Conservation (phyloP, 1,140 invertebrate genomes). For the Drosophila bocqueti region DNA sequence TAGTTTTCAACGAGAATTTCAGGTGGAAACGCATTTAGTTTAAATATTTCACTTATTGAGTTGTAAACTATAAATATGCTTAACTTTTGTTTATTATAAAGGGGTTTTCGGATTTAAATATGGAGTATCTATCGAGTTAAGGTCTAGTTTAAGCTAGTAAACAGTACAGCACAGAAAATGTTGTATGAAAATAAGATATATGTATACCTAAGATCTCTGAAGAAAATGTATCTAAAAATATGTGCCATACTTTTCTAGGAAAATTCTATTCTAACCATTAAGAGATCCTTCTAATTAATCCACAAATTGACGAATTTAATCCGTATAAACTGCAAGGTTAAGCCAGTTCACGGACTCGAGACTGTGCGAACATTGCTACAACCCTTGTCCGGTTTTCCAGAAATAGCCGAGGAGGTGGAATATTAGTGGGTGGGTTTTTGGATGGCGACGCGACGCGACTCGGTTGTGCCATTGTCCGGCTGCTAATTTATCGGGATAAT, state of each 20-base stretch:
- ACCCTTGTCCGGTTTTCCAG: slow-evolving; percentile 21
- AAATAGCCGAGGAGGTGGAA: slow-evolving; percentile 3
- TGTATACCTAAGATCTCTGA: not conserved
- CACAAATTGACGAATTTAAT: not conserved
- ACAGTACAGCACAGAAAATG: not conserved
- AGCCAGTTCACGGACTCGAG: slow-evolving; percentile 7
- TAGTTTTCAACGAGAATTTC: not conserved
- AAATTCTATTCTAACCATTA: not conserved
- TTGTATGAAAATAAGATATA: not conserved
- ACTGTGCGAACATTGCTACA: slow-evolving; percentile 3
- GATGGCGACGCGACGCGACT: slow-evolving; percentile 17
- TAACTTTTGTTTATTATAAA: too few species aligned
- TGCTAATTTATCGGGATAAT: slow-evolving; percentile 79
- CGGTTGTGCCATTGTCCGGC: slow-evolving; percentile 60
- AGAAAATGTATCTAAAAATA: not conserved
- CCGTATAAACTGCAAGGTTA: not conserved
- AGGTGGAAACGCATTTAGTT: not conserved
- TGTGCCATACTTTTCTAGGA: too few species aligned
- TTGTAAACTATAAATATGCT: not conserved
- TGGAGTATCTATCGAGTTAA: too few species aligned
- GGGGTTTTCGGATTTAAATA: too few species aligned
- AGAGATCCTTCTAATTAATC: not conserved
- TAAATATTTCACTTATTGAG: not conserved
- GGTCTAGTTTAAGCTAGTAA: not conserved
- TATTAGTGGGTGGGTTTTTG: slow-evolving; percentile 30